Evolutionary conservation across 2,888 invertebrate genomes (phyloP).

Genomic region (Entomobrya proxima): DNA sequence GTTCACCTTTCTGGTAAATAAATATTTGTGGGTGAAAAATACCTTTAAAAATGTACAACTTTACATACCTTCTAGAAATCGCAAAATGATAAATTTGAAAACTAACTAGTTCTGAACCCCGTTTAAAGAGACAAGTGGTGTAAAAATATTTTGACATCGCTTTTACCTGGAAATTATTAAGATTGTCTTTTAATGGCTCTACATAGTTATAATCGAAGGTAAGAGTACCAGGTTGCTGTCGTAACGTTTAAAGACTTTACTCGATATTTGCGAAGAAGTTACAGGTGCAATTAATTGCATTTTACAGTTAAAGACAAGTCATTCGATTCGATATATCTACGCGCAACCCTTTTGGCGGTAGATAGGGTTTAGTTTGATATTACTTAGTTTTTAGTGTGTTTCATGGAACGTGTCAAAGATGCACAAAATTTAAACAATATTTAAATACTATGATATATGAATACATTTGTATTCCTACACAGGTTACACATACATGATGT

Average conservation of each 20-base stretch:
- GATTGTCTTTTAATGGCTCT: background rate
- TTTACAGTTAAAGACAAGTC: too few relatives aligned
- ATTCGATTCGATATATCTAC: background rate
- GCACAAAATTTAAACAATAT: background rate
- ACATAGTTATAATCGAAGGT: background rate
- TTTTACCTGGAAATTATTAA: background rate
- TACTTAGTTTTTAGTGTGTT: background rate
- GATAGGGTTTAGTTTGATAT: background rate
- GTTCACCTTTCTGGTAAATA: too few relatives aligned
- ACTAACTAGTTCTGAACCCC: background rate
- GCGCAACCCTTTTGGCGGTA: background rate
- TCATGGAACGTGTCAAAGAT: background rate
- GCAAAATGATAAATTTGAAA: background rate
- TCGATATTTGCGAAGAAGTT: constrained; percentile 7
- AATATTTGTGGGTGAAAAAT: too few relatives aligned
- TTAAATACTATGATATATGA: background rate
- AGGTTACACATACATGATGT: background rate
- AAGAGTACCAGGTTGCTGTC: background rate
- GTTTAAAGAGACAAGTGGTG: background rate
- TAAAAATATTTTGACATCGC: background rate
- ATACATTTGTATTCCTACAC: background rate
- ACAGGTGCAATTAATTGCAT: too few relatives aligned
- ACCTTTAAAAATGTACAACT: background rate
- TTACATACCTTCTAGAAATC: background rate
- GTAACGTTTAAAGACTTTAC: constrained; percentile 39